Base-by-base conservation (phyloP, 2,797 vertebrate species). In the Lacerta agilis region DNA sequence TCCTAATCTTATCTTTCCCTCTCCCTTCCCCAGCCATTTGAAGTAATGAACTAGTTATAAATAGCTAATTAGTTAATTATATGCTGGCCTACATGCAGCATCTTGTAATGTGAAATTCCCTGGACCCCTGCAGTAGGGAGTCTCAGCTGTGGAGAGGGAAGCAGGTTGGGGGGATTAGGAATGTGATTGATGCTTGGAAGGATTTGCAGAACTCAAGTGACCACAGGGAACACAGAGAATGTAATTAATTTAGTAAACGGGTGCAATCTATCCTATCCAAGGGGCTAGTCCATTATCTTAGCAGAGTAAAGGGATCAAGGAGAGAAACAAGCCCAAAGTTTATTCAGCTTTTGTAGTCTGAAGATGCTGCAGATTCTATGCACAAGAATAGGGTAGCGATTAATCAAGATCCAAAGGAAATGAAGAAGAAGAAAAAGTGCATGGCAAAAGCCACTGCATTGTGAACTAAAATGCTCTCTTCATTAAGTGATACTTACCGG, bases 11-110 rank as follows among this genome's bases (percentile, higher is more conserved):
- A 11, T 85, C 79, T 91, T 87, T 76, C 75, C 84, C 75, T 88
- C 87, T 87, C 91, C 36, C 75, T 92, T 92, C 84, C 27, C 86
- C 86, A 91, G 64, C 85, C 73, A 84, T 88, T 27, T 20, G 90
- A 95, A 93, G 87, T 80, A 87, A 94, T 90, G 90, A 92, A 90
- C 90, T 95, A 76, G 11, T 92, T 95, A 91, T 90, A 92, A 95
- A 93, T 94, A 92, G 87, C 91, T 96, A 95, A 96, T 97, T 96
- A 96, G 94, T 92, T 96, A 93, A 94, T 95, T 96, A 95, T 89
- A 94, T 94, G 25, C 73, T 92, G 88, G 84, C 88, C 90, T 96
- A 91, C 55, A 82, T 87, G 91, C 93, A 92, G 90, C 29, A 29
- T 86, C 79, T 94, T 94, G 91, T 88, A 78, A 86, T 71, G 89